Conservation (phyloP, 2,888 invertebrate genomes). For the Caenorhabditis sp. region DNA sequence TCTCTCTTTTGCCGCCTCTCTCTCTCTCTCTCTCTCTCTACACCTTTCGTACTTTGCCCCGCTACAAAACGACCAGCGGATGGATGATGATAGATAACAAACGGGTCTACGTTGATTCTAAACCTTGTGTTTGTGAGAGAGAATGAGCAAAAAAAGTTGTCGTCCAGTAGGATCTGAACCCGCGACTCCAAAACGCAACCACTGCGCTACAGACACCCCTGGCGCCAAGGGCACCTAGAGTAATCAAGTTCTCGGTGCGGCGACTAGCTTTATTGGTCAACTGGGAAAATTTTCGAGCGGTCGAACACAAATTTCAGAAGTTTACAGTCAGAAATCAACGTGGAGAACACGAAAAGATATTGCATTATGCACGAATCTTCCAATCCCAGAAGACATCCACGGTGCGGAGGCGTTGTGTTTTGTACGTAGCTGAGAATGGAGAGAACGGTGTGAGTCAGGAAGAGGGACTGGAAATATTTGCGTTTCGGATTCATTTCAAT, state of each 20-base stretch:
- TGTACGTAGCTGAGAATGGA: neutral
- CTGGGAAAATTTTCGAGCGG: neutral
- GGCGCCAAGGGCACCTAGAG: too few relatives aligned
- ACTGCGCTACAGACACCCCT: too few relatives aligned
- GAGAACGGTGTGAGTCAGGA: neutral
- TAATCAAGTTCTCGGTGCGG: too few relatives aligned
- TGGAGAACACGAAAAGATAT: slow-evolving; percentile 22
- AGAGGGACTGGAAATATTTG: slow-evolving; percentile 9
- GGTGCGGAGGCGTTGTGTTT: neutral
- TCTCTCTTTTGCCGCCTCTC: neutral
- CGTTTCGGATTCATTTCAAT: neutral
- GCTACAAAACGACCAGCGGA: too few relatives aligned
- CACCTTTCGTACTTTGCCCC: too few relatives aligned
- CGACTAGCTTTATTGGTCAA: neutral
- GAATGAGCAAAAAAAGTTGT: too few relatives aligned
- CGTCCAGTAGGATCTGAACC: too few relatives aligned
- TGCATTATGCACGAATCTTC: slow-evolving; percentile 18
- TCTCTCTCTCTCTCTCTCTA: too few relatives aligned
- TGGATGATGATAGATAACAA: too few relatives aligned
- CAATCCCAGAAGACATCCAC: slow-evolving; percentile 9
- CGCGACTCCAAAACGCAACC: too few relatives aligned
- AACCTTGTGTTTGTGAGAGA: too few relatives aligned
- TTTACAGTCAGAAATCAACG: neutral
- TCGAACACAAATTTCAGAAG: neutral
- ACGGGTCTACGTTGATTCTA: too few relatives aligned